phyloP scores from a whole-genome alignment of 2,113 vertebrate genomes.

The Reinhardtius hippoglossoides region DNA sequence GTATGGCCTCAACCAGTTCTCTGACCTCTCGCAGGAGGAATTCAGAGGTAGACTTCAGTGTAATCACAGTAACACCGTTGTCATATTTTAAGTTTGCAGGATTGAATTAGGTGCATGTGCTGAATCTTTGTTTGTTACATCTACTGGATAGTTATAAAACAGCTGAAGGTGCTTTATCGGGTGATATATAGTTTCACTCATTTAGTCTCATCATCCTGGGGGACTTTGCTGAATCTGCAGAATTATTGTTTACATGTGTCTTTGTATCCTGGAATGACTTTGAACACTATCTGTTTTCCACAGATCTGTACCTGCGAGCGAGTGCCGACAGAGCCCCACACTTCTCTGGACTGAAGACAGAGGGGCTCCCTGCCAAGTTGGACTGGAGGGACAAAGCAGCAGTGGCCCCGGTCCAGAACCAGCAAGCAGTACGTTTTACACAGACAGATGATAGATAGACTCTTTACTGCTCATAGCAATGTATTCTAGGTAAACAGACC shows the following conservation, averaged over 20 bases:
- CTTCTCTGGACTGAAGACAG: conserved; percentile 68
- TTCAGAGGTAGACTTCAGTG: conserved; percentile 86
- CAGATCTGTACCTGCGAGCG: conserved; percentile 88
- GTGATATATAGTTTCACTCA: neutral
- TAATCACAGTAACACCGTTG: neutral
- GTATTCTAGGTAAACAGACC: neutral
- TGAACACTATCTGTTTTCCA: conserved; percentile 24
- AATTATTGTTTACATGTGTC: conserved; percentile 1
- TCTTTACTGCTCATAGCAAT: neutral
- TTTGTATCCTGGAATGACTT: conserved; percentile 16
- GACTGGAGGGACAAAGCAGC: conserved; percentile 91
- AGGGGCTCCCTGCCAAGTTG: conserved; percentile 85
- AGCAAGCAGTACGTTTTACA: conserved; percentile 83
- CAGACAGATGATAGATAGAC: neutral
- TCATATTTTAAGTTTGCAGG: neutral
- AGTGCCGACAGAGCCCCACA: conserved; percentile 73
- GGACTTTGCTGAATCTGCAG: neutral
- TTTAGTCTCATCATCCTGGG: neutral
- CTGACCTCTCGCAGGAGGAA: conserved; percentile 87
- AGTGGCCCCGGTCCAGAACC: conserved; percentile 89
- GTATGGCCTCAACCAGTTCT: conserved; percentile 93
- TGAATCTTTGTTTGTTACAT: neutral
- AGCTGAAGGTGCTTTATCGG: neutral
- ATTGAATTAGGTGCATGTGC: neutral
- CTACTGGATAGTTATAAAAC: neutral